Evolutionary conservation across 2,888 invertebrate genomes (phyloP).

Genomic region (Epiperipatus broadwayi): DNA sequence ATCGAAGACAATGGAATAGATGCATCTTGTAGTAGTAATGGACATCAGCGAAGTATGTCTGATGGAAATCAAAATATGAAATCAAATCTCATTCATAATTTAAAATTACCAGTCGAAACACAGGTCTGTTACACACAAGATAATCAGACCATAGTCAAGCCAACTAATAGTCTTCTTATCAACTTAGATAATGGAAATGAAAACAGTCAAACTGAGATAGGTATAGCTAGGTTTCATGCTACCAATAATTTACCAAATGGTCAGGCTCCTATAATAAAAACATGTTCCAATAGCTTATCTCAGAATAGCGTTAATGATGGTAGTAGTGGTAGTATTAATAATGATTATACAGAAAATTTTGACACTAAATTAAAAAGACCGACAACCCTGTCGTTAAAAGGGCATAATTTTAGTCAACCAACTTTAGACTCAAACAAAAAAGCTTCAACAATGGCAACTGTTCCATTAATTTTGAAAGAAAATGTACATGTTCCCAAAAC

Average conservation of each 20-base stretch:
- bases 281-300: slow-evolving; percentile 7
- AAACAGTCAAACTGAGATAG: slow-evolving; percentile 11
- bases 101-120: slow-evolving; percentile 13
- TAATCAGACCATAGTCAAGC: slow-evolving; percentile 6
- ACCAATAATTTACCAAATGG: slow-evolving; percentile 14
- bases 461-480: slow-evolving; percentile 18
- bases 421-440: background rate
- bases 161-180: slow-evolving; percentile 3
- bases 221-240: slow-evolving; percentile 14
- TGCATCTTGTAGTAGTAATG: background rate
- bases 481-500: slow-evolving; percentile 14
- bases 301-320: too few species aligned
- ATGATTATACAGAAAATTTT: background rate
- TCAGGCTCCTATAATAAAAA: slow-evolving; percentile 14
- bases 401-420: slow-evolving; percentile 5
- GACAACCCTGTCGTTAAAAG: slow-evolving; percentile 14
- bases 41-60: background rate
- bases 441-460: slow-evolving; percentile 21
- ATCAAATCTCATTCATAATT: slow-evolving; percentile 11
- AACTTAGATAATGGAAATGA: slow-evolving; percentile 14
- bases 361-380: slow-evolving; percentile 13
- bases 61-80: slow-evolving; percentile 5
- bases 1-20: slow-evolving; percentile 7
- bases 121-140: slow-evolving; percentile 13
- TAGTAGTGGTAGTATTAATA: slow-evolving; percentile 7